Percentiles rank a stretch among this genome's conserved stretches.
phyloP scores from a whole-genome alignment of 2,888 invertebrate species.

The Eustalomyia histrio region DNA sequence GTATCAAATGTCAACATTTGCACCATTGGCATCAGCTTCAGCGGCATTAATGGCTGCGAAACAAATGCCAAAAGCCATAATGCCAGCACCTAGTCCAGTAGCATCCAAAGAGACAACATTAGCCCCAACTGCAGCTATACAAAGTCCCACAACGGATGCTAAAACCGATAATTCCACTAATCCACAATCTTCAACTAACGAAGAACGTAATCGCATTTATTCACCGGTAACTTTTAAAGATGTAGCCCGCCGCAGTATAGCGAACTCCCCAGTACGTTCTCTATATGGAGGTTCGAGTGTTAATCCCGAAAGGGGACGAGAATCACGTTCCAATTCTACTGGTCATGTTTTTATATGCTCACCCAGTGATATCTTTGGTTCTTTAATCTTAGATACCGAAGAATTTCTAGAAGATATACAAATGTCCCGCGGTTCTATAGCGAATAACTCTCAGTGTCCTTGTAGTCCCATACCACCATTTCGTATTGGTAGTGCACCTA shows the following conservation, averaged over 20 bases:
- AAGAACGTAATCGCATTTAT: constrained; percentile 87
- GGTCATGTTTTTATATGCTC: constrained; percentile 81
- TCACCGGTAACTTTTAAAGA: constrained; percentile 92
- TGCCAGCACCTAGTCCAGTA: constrained; percentile 65
- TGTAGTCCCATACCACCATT: constrained; percentile 81
- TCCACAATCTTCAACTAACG: constrained; percentile 48
- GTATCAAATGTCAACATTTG: constrained; percentile 71
- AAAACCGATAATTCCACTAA: constrained; percentile 64
- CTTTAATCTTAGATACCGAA: constrained; percentile 82
- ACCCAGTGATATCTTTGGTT: constrained; percentile 82
- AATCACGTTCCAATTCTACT: constrained; percentile 86
- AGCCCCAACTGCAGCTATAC: background rate
- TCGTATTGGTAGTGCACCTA: constrained; percentile 81
- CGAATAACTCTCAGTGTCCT: constrained; percentile 70
- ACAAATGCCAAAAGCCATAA: constrained; percentile 64
- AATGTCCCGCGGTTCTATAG: constrained; percentile 74
- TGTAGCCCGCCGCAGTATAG: constrained; percentile 88
- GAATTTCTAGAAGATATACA: constrained; percentile 80
- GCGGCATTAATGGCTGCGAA: constrained; percentile 53
- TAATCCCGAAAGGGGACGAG: constrained; percentile 79
- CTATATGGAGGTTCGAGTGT: constrained; percentile 69
- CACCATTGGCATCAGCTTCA: constrained; percentile 46
- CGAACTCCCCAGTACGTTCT: constrained; percentile 85
- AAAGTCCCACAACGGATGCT: constrained; percentile 21
- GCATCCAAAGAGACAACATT: constrained; percentile 32